These are phyloP conservation scores for Muscidifurax raptorellus DNA, from an alignment of 1,140 invertebrate species.

Conservation along the genomic window DNA sequence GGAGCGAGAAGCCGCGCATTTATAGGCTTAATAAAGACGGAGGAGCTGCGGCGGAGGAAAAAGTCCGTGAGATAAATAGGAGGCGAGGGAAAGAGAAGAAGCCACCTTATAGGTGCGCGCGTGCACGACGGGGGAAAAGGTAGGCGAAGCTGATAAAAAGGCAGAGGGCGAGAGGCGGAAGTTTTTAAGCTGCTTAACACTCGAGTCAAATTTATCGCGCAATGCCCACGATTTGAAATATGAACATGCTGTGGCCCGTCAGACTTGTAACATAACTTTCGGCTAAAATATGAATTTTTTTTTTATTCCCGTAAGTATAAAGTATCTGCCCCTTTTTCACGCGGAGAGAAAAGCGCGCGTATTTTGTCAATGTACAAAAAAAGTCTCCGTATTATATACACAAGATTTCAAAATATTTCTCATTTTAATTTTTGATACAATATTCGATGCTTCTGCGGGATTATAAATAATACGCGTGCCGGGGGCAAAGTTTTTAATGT, in stretches of 20 bases:
- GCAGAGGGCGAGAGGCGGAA: slow-evolving; percentile 9
- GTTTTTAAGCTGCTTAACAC: slow-evolving; percentile 64
- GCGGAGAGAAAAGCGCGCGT: too few relatives aligned
- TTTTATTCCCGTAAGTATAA: neutral
- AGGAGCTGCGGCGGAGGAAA: neutral
- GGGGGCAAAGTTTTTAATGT: too few relatives aligned
- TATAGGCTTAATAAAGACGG: slow-evolving; percentile 24
- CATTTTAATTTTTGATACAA: too few relatives aligned
- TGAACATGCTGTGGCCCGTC: slow-evolving; percentile 51
- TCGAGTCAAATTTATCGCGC: slow-evolving; percentile 58
- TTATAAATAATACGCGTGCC: too few relatives aligned
- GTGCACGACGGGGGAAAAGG: slow-evolving; percentile 21
- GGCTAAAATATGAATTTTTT: slow-evolving; percentile 33
- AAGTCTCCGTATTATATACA: too few relatives aligned
- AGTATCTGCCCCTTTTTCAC: too few relatives aligned
- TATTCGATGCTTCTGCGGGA: too few relatives aligned
- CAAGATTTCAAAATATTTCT: too few relatives aligned
- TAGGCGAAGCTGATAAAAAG: slow-evolving; percentile 44
- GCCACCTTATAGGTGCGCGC: too few relatives aligned
- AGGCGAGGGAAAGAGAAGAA: slow-evolving; percentile 11
- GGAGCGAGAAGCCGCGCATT: neutral
- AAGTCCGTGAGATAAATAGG: slow-evolving; percentile 21
- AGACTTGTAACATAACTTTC: slow-evolving; percentile 57
- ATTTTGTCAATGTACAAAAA: too few relatives aligned
- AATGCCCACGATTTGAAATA: slow-evolving; percentile 51